Percentiles rank a stretch among this genome's conserved stretches.
Evolutionary conservation across 2,888 invertebrate genomes (phyloP).

Genomic region (Physocephala rufipes): DNA sequence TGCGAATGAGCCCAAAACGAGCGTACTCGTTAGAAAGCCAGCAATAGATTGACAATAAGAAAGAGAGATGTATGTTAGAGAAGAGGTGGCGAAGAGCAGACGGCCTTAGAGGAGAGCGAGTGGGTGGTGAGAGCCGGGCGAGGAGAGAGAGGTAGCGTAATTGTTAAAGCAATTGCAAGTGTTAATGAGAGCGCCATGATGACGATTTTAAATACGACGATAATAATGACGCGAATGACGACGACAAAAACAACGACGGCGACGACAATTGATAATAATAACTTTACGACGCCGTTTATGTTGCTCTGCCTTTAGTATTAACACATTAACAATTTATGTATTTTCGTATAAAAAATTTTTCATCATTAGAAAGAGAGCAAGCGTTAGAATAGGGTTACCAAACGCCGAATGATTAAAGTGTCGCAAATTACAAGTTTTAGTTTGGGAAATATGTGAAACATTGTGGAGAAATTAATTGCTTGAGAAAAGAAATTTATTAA

Average conservation of each 20-base stretch:
- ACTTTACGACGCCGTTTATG: conserved; percentile 13
- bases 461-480: too few species aligned
- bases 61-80: too few species aligned
- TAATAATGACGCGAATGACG: conserved; percentile 6
- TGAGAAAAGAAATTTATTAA: too few species aligned
- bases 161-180: not conserved
- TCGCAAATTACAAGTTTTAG: too few species aligned
- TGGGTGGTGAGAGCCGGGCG: not conserved
- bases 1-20: too few species aligned
- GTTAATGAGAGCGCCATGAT: conserved; percentile 16
- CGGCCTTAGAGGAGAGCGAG: not conserved
- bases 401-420: too few species aligned
- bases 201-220: conserved; percentile 19
- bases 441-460: too few species aligned
- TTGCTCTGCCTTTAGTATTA: not conserved
- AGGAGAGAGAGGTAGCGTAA: not conserved
- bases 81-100: not conserved
- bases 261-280: conserved; percentile 20
- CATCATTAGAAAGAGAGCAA: not conserved
- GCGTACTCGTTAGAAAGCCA: not conserved
- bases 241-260: not conserved
- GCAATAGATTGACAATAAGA: too few species aligned
- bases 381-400: not conserved
- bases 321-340: conserved; percentile 10
- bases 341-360: not conserved